Percentiles rank a stretch among this genome's conserved stretches.
Evolutionary conservation across 2,797 vertebrate genomes (phyloP).

Genomic region (Dermochelys coriacea): DNA sequence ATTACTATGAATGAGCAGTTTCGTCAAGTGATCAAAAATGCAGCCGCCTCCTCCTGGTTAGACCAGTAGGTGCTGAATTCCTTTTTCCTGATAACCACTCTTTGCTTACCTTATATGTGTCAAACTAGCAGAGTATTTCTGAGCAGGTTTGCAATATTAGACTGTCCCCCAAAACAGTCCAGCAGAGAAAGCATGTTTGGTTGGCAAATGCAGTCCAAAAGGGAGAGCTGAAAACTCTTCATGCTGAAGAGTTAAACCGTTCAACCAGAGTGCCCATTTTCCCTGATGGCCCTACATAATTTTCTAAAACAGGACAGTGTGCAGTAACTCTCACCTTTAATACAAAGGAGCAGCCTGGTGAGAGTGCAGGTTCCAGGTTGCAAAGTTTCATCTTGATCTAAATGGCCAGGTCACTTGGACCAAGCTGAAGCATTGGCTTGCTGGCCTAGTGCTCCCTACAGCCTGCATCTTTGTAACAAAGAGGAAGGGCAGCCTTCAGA

Average conservation of each 20-base stretch:
- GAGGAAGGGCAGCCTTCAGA: neutral
- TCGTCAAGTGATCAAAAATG: neutral
- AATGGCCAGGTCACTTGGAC: neutral
- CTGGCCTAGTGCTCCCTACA: neutral
- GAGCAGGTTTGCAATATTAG: neutral
- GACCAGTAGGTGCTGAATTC: neutral
- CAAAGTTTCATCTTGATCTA: neutral
- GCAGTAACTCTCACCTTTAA: neutral
- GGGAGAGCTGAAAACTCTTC: neutral
- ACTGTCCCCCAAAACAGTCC: neutral
- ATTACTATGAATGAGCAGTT: neutral
- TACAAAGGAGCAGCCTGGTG: neutral
- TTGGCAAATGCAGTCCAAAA: neutral
- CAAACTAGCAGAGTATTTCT: neutral
- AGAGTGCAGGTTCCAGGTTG: neutral
- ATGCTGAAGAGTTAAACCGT: neutral
- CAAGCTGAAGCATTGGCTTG: neutral
- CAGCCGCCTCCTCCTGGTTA: neutral
- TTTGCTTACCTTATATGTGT: neutral
- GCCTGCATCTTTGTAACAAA: neutral
- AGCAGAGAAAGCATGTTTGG: neutral
- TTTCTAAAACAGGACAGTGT: neutral
- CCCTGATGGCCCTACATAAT: neutral
- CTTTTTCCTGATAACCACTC: neutral
- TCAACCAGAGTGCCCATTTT: neutral